Evolutionary conservation across 2,888 invertebrate species (phyloP), one percentile per base, ranked within the genome.

Genomic region (Timema cristinae): DNA sequence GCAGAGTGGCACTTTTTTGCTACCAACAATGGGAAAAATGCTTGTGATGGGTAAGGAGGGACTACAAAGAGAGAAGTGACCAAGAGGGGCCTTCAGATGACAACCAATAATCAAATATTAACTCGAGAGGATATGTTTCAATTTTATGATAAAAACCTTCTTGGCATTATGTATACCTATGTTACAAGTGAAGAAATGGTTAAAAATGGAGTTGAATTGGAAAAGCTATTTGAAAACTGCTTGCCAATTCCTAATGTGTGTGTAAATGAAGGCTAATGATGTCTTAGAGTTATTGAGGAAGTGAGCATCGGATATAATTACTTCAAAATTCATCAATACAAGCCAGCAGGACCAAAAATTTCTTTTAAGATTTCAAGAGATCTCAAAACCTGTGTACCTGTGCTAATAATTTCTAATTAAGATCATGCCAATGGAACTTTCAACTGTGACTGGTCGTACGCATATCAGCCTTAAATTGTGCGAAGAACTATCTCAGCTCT

Each of bases 361-460:
- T 59, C 59, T 11, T 59, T 59, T 32, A 59, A n/a, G 32, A 59
- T 59, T 59, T 59, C 59, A 59, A 59, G 15, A 59, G 13, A n/a
- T 59, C n/a, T 9, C 59, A 59, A 59, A 32, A 59, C 59, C 59
- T 59, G 59, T 13, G 59, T 59, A 59, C 59, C 59, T 59, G 59
- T n/a, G n/a, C n/a, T 13, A 6, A 59, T 9, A 15, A 59, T 59
- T 6, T n/a, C n/a, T 59, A 59, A 9, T 9, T 16, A 59, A 59
- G 0, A 5, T 59, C 59, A 13, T 32, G 32, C 59, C n/a, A 5
- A 11, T 59, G 15, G 59, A 59, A 59, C 59, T n/a, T 32, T 4
- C 59, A 59, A n/a, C 59, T 59, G 59, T 59, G 59, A 59, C 13
- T n/a, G 59, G n/a, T 59, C 15, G 0, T 59, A 16, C 59, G 8